Evolutionary conservation across 2,888 invertebrate genomes (phyloP), one percentile per base, ranked within the genome.

Genomic region (Ornithoptera alexandrae): DNA sequence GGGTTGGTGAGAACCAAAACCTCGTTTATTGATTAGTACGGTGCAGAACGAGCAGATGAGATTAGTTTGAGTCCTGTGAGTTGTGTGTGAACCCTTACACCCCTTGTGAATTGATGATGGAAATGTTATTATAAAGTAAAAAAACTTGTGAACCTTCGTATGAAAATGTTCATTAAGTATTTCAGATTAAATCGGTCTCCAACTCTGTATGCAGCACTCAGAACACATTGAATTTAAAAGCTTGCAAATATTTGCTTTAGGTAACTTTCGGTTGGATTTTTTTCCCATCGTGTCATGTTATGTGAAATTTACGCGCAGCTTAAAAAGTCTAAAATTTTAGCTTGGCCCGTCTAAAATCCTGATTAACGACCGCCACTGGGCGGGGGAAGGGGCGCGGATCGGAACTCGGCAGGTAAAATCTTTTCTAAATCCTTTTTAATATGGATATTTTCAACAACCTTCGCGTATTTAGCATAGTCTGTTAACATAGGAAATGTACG

Each of bases 291-390:
- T 86, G 90, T 92, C 92, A 91, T 92, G 90, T 92, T 92, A 87
- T 86, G 84, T 78, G 77, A 89, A 92, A 92, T 93, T 93, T 93
- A 92, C 89, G 88, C 81, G 80, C 87, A 84, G 92, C 91, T 93
- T 92, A 92, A 86, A 90, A 82, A 91, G 89, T 89, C 90, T 88
- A 91, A 93, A 93, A 91, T 90, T 93, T 93, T 92, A 93, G 94
- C 94, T 93, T 93, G 89, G 93, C 91, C 93, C 93, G 91, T 93
- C 93, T 93, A 94, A 92, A 94, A 94, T 94, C 94, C 94, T 94
- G 94, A 94, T 93, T 94, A 93, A 94, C 94, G 93, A 86, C 81
- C 84, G 80, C 82, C 85, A 75, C 76, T 78, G 39, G 39, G 39
- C 39, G 7, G 81, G 86, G 39, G 39, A 39, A 7, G 39, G 10